phyloP scores from a whole-genome alignment of 1,140 invertebrate genomes.

The Bursaphelenchus mucronatus region DNA sequence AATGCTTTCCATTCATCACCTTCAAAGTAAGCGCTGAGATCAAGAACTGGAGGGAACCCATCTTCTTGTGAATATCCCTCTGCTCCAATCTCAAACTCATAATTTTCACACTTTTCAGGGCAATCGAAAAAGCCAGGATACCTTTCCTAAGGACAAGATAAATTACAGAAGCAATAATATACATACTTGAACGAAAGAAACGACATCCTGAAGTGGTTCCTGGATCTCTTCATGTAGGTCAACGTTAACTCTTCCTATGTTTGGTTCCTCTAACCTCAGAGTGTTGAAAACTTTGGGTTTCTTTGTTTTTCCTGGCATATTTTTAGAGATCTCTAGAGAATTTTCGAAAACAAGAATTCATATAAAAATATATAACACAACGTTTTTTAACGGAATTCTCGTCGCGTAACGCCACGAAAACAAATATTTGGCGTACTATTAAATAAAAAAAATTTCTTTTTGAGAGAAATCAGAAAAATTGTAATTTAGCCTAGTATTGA shows the following conservation, averaged over 20 bases:
- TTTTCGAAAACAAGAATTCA: background rate
- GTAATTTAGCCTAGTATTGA: too few species aligned
- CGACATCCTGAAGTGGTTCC: background rate
- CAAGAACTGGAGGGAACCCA: slow-evolving; percentile 9
- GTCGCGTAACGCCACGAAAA: too few species aligned
- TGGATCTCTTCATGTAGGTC: slow-evolving; percentile 10
- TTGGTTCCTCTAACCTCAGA: background rate
- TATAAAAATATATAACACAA: too few species aligned
- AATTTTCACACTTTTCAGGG: slow-evolving; percentile 8
- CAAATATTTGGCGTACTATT: too few species aligned
- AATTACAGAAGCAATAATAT: background rate
- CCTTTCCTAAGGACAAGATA: slow-evolving; percentile 9
- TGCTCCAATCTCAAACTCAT: slow-evolving; percentile 8
- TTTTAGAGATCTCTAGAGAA: background rate
- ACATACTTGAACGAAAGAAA: background rate
- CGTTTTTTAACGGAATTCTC: too few species aligned
- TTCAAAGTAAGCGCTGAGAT: slow-evolving; percentile 2
- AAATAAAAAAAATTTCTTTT: too few species aligned
- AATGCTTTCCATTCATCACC: background rate
- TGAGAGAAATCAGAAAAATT: too few species aligned
- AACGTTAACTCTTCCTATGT: slow-evolving; percentile 9
- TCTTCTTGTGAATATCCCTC: slow-evolving; percentile 17
- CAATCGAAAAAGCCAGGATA: slow-evolving; percentile 14
- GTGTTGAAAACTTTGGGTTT: slow-evolving; percentile 19
- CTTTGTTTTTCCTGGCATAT: background rate